Percentiles rank a stretch among this genome's conserved stretches.
Evolutionary conservation across 2,888 invertebrate species (phyloP).

Genomic region (Pimpla rufipes): DNA sequence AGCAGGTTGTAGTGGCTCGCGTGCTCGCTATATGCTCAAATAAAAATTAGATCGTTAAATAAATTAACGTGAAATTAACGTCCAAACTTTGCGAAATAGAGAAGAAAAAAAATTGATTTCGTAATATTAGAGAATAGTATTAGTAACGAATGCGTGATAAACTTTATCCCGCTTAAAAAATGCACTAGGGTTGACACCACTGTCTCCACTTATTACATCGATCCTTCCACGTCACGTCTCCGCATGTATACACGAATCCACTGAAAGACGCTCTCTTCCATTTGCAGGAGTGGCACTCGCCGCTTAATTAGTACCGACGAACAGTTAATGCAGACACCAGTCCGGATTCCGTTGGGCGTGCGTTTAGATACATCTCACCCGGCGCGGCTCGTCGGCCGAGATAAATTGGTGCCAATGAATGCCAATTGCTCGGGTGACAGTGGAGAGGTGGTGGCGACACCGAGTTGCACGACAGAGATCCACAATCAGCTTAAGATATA

Average conservation of each 20-base stretch:
- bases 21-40: too few species aligned
- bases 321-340: conserved; percentile 72
- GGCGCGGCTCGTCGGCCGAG: conserved; percentile 69
- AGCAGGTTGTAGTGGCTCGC: too few species aligned
- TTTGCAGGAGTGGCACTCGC: conserved; percentile 57
- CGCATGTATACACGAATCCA: conserved; percentile 1
- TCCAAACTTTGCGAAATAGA: too few species aligned
- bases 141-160: too few species aligned
- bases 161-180: too few species aligned
- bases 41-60: too few species aligned
- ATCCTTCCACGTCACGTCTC: not conserved
- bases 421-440: conserved; percentile 73
- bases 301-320: conserved; percentile 77
- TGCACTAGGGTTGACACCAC: not conserved
- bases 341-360: conserved; percentile 32
- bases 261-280: conserved; percentile 36
- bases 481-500: conserved; percentile 37
- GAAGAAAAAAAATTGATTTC: too few species aligned
- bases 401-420: conserved; percentile 78
- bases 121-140: too few species aligned
- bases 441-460: conserved; percentile 20
- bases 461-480: conserved; percentile 21
- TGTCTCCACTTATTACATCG: not conserved
- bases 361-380: conserved; percentile 73
- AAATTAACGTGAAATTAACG: too few species aligned